Evolutionary conservation across 2,888 invertebrate genomes (phyloP), one percentile per base, ranked within the genome.

Genomic region (Eucriotettix oculatus): DNA sequence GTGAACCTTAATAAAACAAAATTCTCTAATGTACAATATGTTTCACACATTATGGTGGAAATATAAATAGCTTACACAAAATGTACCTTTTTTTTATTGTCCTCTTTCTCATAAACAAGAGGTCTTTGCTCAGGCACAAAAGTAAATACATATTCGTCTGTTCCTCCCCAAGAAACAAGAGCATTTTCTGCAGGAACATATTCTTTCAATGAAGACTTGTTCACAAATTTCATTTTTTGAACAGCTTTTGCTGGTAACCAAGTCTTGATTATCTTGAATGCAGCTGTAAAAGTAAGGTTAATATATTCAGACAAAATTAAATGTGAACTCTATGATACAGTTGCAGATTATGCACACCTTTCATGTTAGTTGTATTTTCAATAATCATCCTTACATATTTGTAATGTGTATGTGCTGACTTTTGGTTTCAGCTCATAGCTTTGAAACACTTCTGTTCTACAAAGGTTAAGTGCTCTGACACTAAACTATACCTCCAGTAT

Each of bases 201-300:
- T 16, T 87, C 86, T 63, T 82, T 83, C 56, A 96, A 75, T 16
- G 79, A 82, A 62, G 84, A 83, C 71, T 87, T 89, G 59, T 80
- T 82, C 0, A 90, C 80, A 75, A 92, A 89, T 72, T 90, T 92
- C 71, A 96, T 87, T 73, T 86, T 85, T 69, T 90, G 87, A 17
- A 92, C 86, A 12, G 92, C 93, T 72, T 90, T 89, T 1, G 90
- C 84, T 3, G 93, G 94, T 59, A 97, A 72, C 76, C 93, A 80
- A 0, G 84, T 78, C 73, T 93, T 95, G 10, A 96, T 87, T 54
- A 96, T 81, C 75, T 89, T 93, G 74, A 95, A 95, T 1, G 90
- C 90, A 64, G 95, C 91, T 87, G 69, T 63, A 76, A 76, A 48
- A 48, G 48, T 9, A 48, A 14, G 48, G 29, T 7, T 29, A 29